phyloP scores from a whole-genome alignment of 2,113 vertebrate genomes.

The Antidorcas marsupialis region DNA sequence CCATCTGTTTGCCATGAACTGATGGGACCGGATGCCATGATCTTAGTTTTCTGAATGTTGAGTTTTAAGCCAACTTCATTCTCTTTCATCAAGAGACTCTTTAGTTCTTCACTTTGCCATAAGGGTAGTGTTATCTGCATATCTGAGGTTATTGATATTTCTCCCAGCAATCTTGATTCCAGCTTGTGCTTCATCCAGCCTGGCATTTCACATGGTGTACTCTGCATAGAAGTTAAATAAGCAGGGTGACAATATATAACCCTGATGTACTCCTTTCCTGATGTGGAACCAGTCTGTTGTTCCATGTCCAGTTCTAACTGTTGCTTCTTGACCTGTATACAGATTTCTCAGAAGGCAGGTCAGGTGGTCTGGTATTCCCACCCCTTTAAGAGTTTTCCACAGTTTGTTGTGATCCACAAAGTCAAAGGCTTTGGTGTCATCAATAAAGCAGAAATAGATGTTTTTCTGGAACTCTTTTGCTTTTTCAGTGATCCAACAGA shows the following conservation, averaged over 20 bases:
- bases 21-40: neutral
- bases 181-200: neutral
- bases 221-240: neutral
- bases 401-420: neutral
- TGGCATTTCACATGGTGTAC: accelerated
- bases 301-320: neutral
- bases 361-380: neutral
- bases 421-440: neutral
- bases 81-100: neutral
- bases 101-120: neutral
- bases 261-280: neutral
- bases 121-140: neutral
- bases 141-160: neutral
- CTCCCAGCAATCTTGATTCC: neutral
- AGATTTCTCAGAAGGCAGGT: neutral
- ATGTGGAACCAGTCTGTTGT: neutral
- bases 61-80: neutral
- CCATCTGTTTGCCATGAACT: neutral
- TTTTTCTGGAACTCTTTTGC: neutral
- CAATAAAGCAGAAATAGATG: neutral
- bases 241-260: neutral
- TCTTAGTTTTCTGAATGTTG: neutral
- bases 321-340: neutral
- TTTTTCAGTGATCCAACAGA: neutral
- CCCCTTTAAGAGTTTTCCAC: neutral